A percentile compares a stretch with the other conserved stretches of the same genome.
phyloP scores from a whole-genome alignment of 2,888 invertebrate species.

The Biston betularia region DNA sequence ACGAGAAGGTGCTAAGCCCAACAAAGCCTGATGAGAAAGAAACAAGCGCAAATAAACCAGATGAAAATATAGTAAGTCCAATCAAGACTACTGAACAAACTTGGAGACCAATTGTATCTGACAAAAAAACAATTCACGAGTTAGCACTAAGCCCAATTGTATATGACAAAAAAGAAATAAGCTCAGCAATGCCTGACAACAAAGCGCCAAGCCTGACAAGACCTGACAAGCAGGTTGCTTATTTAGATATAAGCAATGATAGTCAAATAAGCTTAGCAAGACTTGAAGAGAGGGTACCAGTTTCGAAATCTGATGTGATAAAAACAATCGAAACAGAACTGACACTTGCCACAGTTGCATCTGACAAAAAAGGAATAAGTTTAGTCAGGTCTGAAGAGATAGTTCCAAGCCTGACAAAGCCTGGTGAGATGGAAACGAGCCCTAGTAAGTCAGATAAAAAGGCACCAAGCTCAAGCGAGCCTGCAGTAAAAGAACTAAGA shows the following conservation, averaged over 20 bases:
- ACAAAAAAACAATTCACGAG: not conserved
- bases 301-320: too few relatives aligned
- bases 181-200: conserved; percentile 17
- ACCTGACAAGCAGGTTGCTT: not conserved
- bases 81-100: too few relatives aligned
- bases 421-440: too few relatives aligned
- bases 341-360: conserved; percentile 1
- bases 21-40: too few relatives aligned
- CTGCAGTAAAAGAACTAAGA: conserved; percentile 10
- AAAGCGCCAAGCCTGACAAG: not conserved
- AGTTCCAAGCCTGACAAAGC: too few relatives aligned
- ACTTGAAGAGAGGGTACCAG: not conserved
- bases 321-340: too few relatives aligned
- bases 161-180: conserved; percentile 18
- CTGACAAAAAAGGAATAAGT: not conserved
- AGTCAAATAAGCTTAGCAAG: not conserved
- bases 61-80: too few relatives aligned
- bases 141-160: not conserved
- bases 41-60: conserved; percentile 18
- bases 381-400: not conserved
- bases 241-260: not conserved
- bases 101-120: not conserved
- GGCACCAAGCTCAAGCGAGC: not conserved
- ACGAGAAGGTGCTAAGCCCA: too few relatives aligned
- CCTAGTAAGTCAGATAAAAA: too few relatives aligned